Conservation (phyloP, 2,113 vertebrate species). For the Syrrhaptes paradoxus region DNA sequence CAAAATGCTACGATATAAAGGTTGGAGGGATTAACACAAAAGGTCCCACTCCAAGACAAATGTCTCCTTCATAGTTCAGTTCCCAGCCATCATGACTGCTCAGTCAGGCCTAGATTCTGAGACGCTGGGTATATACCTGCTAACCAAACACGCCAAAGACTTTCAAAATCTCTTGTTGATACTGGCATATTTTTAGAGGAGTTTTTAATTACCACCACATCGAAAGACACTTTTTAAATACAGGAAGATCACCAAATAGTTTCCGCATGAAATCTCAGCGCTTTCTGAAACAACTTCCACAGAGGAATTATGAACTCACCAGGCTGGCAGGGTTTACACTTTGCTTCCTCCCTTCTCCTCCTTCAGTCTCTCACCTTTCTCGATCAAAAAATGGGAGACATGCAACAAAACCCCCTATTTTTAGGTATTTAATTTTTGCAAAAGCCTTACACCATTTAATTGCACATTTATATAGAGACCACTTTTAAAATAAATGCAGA, state of each 20-base stretch:
- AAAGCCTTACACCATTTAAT: not conserved
- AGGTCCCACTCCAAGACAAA: conserved; percentile 60
- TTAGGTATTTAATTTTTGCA: not conserved
- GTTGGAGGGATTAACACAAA: conserved; percentile 62
- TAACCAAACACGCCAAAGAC: not conserved
- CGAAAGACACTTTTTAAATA: not conserved
- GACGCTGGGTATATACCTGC: not conserved
- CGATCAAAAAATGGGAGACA: not conserved
- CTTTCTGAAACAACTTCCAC: not conserved
- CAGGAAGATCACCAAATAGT: not conserved
- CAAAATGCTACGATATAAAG: conserved; percentile 22
- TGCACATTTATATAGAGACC: not conserved
- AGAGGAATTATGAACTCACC: not conserved
- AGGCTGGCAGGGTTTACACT: not conserved
- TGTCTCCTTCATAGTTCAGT: conserved; percentile 60
- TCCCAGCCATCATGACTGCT: conserved; percentile 32
- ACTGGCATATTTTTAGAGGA: not conserved
- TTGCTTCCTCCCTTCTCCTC: not conserved
- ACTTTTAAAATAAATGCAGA: not conserved
- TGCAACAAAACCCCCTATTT: not conserved
- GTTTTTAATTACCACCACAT: not conserved
- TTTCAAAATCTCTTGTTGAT: not conserved
- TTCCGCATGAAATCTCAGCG: not conserved
- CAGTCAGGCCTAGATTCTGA: not conserved
- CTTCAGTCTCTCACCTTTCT: not conserved